Evolutionary conservation across 2,113 vertebrate species (phyloP).

Genomic region (Puma concolor): DNA sequence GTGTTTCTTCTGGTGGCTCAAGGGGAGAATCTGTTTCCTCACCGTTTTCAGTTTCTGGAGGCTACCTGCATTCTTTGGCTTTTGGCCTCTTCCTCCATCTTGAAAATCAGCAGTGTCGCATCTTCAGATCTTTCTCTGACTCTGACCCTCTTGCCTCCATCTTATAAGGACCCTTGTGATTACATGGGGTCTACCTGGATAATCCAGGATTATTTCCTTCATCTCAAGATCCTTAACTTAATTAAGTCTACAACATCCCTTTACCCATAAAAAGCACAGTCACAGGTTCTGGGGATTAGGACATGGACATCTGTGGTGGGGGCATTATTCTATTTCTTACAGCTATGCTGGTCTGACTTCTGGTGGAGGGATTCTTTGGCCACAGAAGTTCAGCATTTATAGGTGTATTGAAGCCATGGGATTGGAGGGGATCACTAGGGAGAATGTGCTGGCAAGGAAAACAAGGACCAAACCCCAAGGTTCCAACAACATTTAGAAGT

Average conservation of each 20-base stretch:
- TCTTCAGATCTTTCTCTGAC: not conserved
- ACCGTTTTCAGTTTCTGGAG: not conserved
- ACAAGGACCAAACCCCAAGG: not conserved
- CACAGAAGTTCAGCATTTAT: not conserved
- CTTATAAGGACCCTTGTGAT: not conserved
- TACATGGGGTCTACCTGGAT: not conserved
- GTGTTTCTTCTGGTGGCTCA: not conserved
- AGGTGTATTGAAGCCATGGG: not conserved
- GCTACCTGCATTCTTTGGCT: not conserved
- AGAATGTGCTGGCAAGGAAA: not conserved
- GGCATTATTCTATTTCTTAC: not conserved
- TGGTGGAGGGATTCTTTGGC: not conserved
- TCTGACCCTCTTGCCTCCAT: not conserved
- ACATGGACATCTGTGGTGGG: rapidly evolving
- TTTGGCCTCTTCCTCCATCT: not conserved
- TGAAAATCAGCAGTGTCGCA: not conserved
- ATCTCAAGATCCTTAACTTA: not conserved
- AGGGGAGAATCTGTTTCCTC: not conserved
- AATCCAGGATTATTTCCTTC: not conserved
- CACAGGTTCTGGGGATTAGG: not conserved
- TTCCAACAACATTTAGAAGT: not conserved
- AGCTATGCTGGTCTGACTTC: not conserved
- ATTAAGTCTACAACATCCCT: not conserved
- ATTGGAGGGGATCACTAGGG: not conserved
- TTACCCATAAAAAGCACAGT: not conserved